Percentiles rank a stretch among this genome's conserved stretches.
phyloP scores from a whole-genome alignment of 2,888 invertebrate species.

The Drosophila nigricruria region DNA sequence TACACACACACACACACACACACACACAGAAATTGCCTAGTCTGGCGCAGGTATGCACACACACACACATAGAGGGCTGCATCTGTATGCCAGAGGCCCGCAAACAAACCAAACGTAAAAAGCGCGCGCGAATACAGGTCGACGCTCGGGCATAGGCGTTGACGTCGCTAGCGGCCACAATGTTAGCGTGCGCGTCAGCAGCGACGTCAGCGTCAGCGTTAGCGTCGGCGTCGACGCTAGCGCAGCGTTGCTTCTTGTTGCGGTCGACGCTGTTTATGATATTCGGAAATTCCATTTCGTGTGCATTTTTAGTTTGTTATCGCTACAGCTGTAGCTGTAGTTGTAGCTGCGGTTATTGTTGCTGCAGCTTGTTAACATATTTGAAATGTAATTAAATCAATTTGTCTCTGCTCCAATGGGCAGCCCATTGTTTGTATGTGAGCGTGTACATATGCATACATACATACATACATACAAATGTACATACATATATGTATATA shows the following conservation, averaged over 20 bases:
- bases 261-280: conserved; percentile 69
- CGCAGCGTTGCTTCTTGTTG: conserved; percentile 52
- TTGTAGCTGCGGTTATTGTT: conserved; percentile 24
- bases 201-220: conserved; percentile 21
- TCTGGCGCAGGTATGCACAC: conserved; percentile 55
- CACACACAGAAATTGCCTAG: conserved; percentile 25
- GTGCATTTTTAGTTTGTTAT: conserved; percentile 62
- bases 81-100: conserved; percentile 35
- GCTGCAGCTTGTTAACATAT: conserved; percentile 56
- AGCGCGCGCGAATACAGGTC: conserved; percentile 81
- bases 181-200: conserved; percentile 7
- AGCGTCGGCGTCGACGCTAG: neutral
- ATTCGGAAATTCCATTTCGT: conserved; percentile 77
- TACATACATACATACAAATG: neutral
- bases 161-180: conserved; percentile 25
- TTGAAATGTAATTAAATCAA: conserved; percentile 67
- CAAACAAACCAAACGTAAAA: conserved; percentile 71
- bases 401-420: conserved; percentile 56
- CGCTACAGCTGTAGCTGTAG: conserved; percentile 30
- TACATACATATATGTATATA: neutral
- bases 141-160: conserved; percentile 69
- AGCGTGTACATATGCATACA: neutral
- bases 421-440: conserved; percentile 12
- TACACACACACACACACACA: conserved; percentile 11
- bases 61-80: conserved; percentile 17